Percentiles rank a stretch among this genome's conserved stretches.
phyloP scores from a whole-genome alignment of 2,797 vertebrate species.

The Scomberomorus guttatus region DNA sequence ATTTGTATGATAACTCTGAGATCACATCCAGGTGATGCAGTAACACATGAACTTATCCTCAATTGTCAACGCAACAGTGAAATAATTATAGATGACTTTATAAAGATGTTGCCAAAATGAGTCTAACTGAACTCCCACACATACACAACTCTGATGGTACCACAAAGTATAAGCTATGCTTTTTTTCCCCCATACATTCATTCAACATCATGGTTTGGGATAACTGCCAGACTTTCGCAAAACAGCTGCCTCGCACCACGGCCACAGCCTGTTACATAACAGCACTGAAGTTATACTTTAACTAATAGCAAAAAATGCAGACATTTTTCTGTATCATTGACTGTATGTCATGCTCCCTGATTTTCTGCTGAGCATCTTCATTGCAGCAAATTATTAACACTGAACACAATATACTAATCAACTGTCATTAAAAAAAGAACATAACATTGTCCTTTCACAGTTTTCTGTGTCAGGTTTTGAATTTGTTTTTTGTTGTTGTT shows the following conservation, averaged over 20 bases:
- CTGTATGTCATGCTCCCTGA: background rate
- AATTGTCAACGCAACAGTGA: background rate
- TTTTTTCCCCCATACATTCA: conserved; percentile 3
- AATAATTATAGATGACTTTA: conserved; percentile 4
- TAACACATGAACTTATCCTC: background rate
- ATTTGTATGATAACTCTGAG: conserved; percentile 18
- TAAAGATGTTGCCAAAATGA: background rate
- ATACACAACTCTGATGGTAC: background rate
- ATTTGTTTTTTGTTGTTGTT: background rate
- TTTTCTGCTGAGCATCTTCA: background rate
- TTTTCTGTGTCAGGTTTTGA: background rate
- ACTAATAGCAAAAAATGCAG: background rate
- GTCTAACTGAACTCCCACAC: background rate
- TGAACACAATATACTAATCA: background rate
- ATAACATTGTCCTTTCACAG: background rate
- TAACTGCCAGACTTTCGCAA: background rate
- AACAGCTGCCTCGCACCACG: background rate
- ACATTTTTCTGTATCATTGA: background rate
- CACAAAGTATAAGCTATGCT: conserved; percentile 1
- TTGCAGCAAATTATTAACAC: conserved; percentile 3
- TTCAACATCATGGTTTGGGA: conserved; percentile 7
- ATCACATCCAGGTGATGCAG: conserved; percentile 38
- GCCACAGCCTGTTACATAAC: conserved; percentile 30
- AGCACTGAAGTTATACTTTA: conserved; percentile 14
- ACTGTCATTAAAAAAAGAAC: background rate